Percentiles rank a stretch among this genome's conserved stretches.
These are phyloP conservation scores for Dinoponera quadriceps DNA, from an alignment of 1,140 invertebrate genomes.

Conservation along the genomic window DNA sequence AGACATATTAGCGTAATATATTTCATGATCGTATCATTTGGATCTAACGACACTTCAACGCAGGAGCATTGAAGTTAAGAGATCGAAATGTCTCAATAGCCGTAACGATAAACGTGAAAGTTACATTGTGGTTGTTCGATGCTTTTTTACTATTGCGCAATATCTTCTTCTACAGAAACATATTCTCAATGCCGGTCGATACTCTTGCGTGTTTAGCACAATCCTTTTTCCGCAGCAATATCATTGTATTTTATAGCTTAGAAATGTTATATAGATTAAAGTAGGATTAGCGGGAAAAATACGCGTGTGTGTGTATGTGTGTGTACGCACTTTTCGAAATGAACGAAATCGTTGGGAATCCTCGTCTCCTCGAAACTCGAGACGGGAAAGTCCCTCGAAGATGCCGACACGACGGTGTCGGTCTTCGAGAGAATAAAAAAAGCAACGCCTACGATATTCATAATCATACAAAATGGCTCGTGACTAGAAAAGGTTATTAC, in stretches of 20 bases:
- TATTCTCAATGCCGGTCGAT: conserved; percentile 6
- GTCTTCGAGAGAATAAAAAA: conserved; percentile 14
- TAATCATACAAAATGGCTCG: conserved; percentile 26
- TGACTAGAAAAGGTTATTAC: conserved; percentile 41
- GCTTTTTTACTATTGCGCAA: not conserved
- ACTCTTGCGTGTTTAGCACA: conserved; percentile 27
- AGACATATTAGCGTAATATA: conserved; percentile 29
- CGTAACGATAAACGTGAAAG: conserved; percentile 48
- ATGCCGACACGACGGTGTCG: conserved; percentile 11
- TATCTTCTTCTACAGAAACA: conserved; percentile 29
- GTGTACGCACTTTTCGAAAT: conserved; percentile 1
- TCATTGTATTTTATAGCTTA: not conserved
- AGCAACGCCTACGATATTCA: conserved; percentile 22
- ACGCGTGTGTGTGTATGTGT: no score
- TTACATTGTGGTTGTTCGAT: conserved; percentile 46
- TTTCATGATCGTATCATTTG: conserved; percentile 46
- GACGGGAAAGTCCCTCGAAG: not conserved
- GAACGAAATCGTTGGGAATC: conserved; percentile 6
- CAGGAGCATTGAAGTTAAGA: conserved; percentile 33
- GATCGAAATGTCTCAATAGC: conserved; percentile 43
- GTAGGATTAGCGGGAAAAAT: not conserved
- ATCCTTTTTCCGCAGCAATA: conserved; percentile 7
- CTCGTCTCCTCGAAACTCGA: not conserved
- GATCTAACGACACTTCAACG: conserved; percentile 47
- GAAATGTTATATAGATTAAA: not conserved